phyloP scores from a whole-genome alignment of 2,113 vertebrate species.

The Pterocles gutturalis region DNA sequence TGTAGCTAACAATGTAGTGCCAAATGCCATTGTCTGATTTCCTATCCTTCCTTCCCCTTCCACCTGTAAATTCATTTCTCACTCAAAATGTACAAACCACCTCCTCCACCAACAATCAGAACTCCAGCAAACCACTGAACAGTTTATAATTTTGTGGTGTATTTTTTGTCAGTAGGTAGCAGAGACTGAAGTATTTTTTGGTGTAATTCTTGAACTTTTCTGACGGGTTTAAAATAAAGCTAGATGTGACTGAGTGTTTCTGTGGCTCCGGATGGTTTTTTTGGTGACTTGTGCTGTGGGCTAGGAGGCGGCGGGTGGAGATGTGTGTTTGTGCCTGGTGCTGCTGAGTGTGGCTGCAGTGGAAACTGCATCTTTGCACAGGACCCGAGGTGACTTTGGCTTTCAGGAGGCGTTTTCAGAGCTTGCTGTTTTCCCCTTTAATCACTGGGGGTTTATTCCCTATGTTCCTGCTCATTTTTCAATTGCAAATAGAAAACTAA shows the following conservation, averaged over 20 bases:
- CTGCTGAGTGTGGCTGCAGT: neutral
- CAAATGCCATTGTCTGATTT: slow-evolving; percentile 67
- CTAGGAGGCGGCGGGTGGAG: neutral
- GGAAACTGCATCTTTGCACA: neutral
- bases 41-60: slow-evolving; percentile 44
- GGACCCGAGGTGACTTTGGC: neutral
- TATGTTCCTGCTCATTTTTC: neutral
- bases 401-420: neutral
- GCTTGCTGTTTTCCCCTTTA: neutral
- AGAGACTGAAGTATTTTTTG: slow-evolving; percentile 88
- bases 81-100: slow-evolving; percentile 72
- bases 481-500: neutral
- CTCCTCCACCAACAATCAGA: slow-evolving; percentile 18
- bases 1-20: slow-evolving; percentile 74
- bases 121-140: slow-evolving; percentile 76
- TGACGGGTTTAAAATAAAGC: slow-evolving; percentile 87
- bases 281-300: neutral
- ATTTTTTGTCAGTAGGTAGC: slow-evolving; percentile 88
- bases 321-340: neutral
- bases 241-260: slow-evolving; percentile 81
- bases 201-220: slow-evolving; percentile 87
- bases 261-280: neutral
- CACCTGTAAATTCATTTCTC: slow-evolving; percentile 83
- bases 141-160: slow-evolving; percentile 87
- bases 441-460: neutral